Evolutionary conservation across 1,140 invertebrate genomes (phyloP), one percentile per base, ranked within the genome.

Genomic region (Nymphalis io): DNA sequence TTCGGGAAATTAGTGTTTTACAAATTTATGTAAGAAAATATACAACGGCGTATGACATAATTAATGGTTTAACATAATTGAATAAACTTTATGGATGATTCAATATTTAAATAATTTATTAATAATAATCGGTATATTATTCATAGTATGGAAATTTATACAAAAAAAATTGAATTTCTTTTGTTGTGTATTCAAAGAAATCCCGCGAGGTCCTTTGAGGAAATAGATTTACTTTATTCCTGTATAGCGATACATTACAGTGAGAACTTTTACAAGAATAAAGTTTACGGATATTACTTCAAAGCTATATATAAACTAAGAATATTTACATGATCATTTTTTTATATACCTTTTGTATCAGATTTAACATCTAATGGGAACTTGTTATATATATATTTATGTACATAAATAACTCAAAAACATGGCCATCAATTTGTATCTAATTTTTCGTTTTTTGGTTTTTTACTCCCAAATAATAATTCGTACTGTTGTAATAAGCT

Each of bases 221-320:
- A 53, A 63, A 51, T 8, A n/a, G 27, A 63, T 63, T 48, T 51
- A 51, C 33, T 23, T 38, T 53, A 33, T 63, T 23, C 48, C 21
- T 18, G 60, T 38, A 51, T 23, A 21, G 46, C 39, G 46, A 63
- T 62, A 51, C 60, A 62, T 63, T 48, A 51, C 51, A 27, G 11
- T 11, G 60, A 51, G 13, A 55, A 27, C 23, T 55, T 27, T n/a
- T 21, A 12, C 6, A 13, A 51, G 46, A 27, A 12, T 55, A 23
- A 55, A 27, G 51, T 15, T 55, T 55, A 55, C 27, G 51, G 13
- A 55, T 27, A 33, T 23, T 5, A 27, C 23, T 55, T 55, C 23
- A 3, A 55, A 23, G 18, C 27, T 21, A 20, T 51, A 1, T 20
- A 18, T 18, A 55, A 55, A 55, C 10, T 23, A 55, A 55, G 13